Percentiles rank a stretch among this genome's conserved stretches.
Evolutionary conservation across 2,888 invertebrate species (phyloP).

Genomic region (Proisotoma minuta): DNA sequence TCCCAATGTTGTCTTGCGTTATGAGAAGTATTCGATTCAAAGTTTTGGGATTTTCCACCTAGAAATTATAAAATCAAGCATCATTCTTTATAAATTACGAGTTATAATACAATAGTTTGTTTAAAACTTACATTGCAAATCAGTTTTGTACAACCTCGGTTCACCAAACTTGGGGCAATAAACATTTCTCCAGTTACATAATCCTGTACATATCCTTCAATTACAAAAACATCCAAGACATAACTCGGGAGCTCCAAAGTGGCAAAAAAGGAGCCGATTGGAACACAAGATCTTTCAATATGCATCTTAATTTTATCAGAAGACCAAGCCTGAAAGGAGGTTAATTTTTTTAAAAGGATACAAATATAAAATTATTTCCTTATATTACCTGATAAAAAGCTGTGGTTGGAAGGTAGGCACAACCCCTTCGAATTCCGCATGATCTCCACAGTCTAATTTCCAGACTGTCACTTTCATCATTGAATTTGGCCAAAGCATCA

Average conservation of each 20-base stretch:
- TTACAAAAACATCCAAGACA: conserved; percentile 58
- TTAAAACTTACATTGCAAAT: conserved; percentile 1
- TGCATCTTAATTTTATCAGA: conserved; percentile 57
- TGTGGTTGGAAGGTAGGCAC: conserved; percentile 56
- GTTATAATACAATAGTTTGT: neutral
- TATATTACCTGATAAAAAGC: conserved; percentile 52
- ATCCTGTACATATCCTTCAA: conserved; percentile 59
- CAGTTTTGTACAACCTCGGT: conserved; percentile 49
- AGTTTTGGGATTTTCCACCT: conserved; percentile 23
- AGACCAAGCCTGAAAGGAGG: conserved; percentile 53
- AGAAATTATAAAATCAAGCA: neutral
- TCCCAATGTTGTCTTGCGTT: conserved; percentile 27
- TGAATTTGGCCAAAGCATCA: conserved; percentile 49
- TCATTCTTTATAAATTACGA: neutral
- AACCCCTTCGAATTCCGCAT: conserved; percentile 57
- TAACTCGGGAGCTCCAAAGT: conserved; percentile 56
- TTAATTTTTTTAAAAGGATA: neutral
- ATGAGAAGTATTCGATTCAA: conserved; percentile 34
- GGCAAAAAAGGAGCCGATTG: conserved; percentile 56
- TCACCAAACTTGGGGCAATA: conserved; percentile 58
- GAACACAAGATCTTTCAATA: conserved; percentile 58
- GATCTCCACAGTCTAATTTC: conserved; percentile 62
- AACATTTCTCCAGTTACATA: conserved; percentile 56
- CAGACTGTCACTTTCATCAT: conserved; percentile 54
- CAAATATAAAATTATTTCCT: conserved; percentile 41